A percentile compares a stretch with the other conserved stretches of the same genome.
phyloP scores from a whole-genome alignment of 2,888 invertebrate species.

The Carcina quercana region DNA sequence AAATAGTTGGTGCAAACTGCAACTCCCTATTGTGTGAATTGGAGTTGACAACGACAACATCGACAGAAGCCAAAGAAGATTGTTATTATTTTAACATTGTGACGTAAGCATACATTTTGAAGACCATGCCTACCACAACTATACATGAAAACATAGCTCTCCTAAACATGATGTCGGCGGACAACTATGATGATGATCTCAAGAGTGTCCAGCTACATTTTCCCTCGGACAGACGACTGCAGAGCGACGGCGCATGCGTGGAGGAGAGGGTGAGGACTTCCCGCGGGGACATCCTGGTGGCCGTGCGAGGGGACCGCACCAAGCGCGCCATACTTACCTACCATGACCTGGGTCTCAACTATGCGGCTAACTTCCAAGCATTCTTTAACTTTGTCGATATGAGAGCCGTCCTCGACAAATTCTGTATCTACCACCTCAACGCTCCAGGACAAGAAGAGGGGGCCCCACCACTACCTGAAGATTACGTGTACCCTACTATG shows the following conservation, averaged over 20 bases:
- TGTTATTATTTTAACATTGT: not conserved
- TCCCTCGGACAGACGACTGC: constrained; percentile 80
- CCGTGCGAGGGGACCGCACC: constrained; percentile 93
- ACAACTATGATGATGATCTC: constrained; percentile 94
- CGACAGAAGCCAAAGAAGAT: not conserved
- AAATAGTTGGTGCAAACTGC: constrained; percentile 14
- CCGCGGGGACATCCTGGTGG: constrained; percentile 92
- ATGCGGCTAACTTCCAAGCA: constrained; percentile 94
- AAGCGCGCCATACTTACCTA: constrained; percentile 97
- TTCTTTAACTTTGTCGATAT: constrained; percentile 96
- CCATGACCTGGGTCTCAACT: constrained; percentile 99
- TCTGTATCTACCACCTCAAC: constrained; percentile 98
- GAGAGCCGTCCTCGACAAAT: constrained; percentile 91
- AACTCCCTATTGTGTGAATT: constrained; percentile 2
- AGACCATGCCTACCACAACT: constrained; percentile 53
- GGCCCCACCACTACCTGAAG: constrained; percentile 87
- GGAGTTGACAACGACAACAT: not conserved
- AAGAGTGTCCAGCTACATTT: constrained; percentile 93
- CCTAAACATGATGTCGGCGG: constrained; percentile 80
- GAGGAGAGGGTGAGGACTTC: constrained; percentile 91
- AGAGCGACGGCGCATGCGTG: constrained; percentile 70
- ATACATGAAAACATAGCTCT: constrained; percentile 64
- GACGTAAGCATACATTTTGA: constrained; percentile 2
- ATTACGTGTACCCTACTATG: constrained; percentile 97
- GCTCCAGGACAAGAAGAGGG: constrained; percentile 99